Evolutionary conservation across 1,140 invertebrate species (phyloP), one percentile per base, ranked within the genome.

Genomic region (Drosophila nigromelanica): DNA sequence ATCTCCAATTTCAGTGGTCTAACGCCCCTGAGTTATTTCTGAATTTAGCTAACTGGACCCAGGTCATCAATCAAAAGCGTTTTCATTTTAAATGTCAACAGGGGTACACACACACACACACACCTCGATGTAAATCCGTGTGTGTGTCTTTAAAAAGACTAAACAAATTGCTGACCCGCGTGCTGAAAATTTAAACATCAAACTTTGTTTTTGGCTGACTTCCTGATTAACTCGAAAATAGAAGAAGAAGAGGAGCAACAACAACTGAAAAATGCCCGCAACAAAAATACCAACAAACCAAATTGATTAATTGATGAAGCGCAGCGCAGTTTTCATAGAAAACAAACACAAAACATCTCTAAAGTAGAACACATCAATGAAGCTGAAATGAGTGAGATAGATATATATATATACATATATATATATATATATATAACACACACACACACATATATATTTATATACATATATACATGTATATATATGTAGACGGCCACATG

Each of bases 291-390:
- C 81, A 86, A 62, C 66, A 69, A 74, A 71, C 50, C 42, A 81
- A 82, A 87, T 86, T 86, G 81, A 86, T 86, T 86, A 86, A 86
- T 87, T 86, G 81, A 86, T 80, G 82, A 86, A 80, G 66, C 80
- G 63, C 76, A 64, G 27, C 72, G 37, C 52, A 73, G 73, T 74
- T 78, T 86, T 71, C 82, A 66, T 78, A 78, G 78, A 81, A 83
- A 81, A 80, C 66, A 63, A 35, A 51, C 37, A 50, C 12, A 40
- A 54, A 7, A 37, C 24, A 45, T 45, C 24, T 45, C 40, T 50
- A 85, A 85, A 86, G 66, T 86, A 63, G 80, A 83, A 63, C 80
- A 55, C 40, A 72, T 51, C 73, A 67, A 51, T 62, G 18, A 71
- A 58, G 51, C 69, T 50, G 47, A 24, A 21, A 27, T 7, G 24